Conservation (phyloP, 2,797 vertebrate genomes). For the Setipinna tenuifilis region DNA sequence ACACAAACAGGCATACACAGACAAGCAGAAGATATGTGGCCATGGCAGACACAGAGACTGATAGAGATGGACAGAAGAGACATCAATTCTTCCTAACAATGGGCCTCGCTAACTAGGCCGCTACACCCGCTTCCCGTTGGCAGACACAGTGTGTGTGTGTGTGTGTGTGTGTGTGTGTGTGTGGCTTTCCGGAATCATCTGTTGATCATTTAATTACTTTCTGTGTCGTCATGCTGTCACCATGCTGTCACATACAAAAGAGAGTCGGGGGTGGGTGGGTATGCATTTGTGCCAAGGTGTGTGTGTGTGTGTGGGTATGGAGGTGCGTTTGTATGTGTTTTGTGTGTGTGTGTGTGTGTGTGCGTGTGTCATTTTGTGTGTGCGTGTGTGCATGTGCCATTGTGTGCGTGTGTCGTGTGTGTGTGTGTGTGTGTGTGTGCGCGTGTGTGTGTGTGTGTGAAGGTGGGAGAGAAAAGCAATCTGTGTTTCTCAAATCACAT, state of each 20-base stretch:
- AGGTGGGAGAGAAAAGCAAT: constrained; percentile 11
- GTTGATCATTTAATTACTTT: constrained; percentile 70
- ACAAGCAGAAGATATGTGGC: constrained; percentile 17
- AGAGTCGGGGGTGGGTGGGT: constrained; percentile 30
- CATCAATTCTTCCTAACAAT: no score
- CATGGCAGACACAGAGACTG: neutral
- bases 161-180: constrained; percentile 35
- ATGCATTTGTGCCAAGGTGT: neutral
- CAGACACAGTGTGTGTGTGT: constrained; percentile 35
- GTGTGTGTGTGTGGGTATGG: neutral
- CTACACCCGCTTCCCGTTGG: constrained; percentile 44
- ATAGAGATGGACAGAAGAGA: neutral
- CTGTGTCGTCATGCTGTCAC: constrained; percentile 47
- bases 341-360: no score
- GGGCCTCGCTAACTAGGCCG: neutral
- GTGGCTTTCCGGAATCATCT: constrained; percentile 59
- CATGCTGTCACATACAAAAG: constrained; percentile 35
- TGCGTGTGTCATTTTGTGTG: neutral
- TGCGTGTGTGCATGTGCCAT: no score
- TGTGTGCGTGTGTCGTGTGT: no score
- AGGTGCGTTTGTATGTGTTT: neutral
- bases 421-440: neutral
- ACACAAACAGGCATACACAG: no score
- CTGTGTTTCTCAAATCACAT: constrained; percentile 37
- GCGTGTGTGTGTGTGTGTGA: neutral